These are phyloP conservation scores for Osmerus eperlanus DNA, from an alignment of 2,113 vertebrate species.

Conservation along the genomic window DNA sequence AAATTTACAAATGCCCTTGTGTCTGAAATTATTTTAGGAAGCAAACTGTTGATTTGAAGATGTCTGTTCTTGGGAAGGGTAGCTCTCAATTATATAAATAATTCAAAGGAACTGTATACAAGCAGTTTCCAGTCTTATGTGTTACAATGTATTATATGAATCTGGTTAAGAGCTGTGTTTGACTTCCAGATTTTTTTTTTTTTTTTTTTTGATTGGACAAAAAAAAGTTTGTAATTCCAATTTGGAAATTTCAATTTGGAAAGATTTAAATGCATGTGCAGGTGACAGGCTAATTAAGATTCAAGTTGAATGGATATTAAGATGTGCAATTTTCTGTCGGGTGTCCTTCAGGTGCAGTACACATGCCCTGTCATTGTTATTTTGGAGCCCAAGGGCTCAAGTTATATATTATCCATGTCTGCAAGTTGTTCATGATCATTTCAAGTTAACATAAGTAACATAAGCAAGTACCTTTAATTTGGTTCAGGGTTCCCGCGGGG, in stretches of 20 bases:
- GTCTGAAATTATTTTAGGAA: constrained; percentile 69
- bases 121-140: constrained; percentile 43
- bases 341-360: constrained; percentile 39
- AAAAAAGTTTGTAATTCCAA: constrained; percentile 28
- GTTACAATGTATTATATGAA: constrained; percentile 38
- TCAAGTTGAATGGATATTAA: constrained; percentile 39
- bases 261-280: constrained; percentile 11
- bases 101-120: constrained; percentile 4
- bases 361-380: background rate
- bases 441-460: constrained; percentile 59
- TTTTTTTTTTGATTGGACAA: constrained; percentile 15
- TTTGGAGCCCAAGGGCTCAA: constrained; percentile 39
- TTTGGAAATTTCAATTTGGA: constrained; percentile 38
- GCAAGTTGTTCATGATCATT: constrained; percentile 58
- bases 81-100: constrained; percentile 21
- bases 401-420: constrained; percentile 49
- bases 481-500: constrained; percentile 24
- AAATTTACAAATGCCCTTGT: constrained; percentile 68
- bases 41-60: constrained; percentile 62
- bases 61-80: constrained; percentile 65
- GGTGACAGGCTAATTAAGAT: constrained; percentile 37
- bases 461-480: constrained; percentile 66
- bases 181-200: constrained; percentile 55
- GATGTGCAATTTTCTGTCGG: constrained; percentile 35
- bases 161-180: constrained; percentile 43